Percentiles rank a stretch among this genome's conserved stretches.
These are phyloP conservation scores for Anoncus sp. DNA, from an alignment of 2,888 invertebrate genomes.

Conservation along the genomic window DNA sequence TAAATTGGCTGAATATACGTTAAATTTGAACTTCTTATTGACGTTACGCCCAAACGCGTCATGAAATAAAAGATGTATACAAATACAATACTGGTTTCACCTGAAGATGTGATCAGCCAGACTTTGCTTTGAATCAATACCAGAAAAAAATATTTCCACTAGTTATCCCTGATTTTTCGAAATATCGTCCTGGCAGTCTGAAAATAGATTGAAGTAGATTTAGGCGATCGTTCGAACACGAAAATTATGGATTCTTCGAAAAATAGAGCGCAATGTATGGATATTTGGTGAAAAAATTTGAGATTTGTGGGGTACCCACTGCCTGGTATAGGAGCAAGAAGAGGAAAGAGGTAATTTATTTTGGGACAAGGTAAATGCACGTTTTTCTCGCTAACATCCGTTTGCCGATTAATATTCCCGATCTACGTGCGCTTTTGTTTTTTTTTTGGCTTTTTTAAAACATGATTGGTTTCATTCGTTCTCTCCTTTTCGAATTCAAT, in stretches of 20 bases:
- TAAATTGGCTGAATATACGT: too few relatives aligned
- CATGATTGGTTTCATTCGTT: neutral
- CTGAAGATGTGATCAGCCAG: constrained; percentile 3
- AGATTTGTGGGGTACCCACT: constrained; percentile 1
- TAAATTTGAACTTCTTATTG: too few relatives aligned
- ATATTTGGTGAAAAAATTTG: constrained; percentile 40
- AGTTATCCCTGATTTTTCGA: constrained; percentile 5
- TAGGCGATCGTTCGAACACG: constrained; percentile 10
- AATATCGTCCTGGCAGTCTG: constrained; percentile 51
- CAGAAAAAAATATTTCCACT: constrained; percentile 10
- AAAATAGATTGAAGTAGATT: constrained; percentile 51
- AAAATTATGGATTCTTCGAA: constrained; percentile 38
- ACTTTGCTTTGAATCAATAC: neutral
- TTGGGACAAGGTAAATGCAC: constrained; percentile 23
- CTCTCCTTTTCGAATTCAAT: neutral
- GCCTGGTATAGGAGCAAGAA: neutral
- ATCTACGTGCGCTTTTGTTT: neutral
- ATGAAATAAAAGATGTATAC: too few relatives aligned
- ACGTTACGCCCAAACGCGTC: too few relatives aligned
- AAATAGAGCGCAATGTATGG: constrained; percentile 37
- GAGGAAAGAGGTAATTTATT: constrained; percentile 41
- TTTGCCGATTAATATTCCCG: neutral
- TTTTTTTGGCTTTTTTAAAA: neutral
- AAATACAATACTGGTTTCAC: constrained; percentile 2
- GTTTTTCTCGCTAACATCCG: neutral